Base-by-base conservation (phyloP, 1,140 invertebrate genomes). In the Fopius arisanus region DNA sequence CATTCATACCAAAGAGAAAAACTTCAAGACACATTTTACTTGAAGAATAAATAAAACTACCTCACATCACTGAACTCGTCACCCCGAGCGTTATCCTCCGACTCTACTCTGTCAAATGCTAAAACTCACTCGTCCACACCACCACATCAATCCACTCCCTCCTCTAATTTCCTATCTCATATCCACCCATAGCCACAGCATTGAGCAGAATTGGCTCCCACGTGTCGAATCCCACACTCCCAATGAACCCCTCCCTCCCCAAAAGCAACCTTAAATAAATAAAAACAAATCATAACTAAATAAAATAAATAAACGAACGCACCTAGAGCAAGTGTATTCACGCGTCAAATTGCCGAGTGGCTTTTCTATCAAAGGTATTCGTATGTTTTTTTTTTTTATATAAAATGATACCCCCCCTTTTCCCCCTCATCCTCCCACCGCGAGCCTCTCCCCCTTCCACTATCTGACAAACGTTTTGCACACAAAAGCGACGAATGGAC, bases 171-270 rank as follows among this genome's bases (percentile, higher is more conserved):
- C 54, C 54, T 59, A 59, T 59, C 54, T 59, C 23, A 59, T 59
- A 28, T 59, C 54, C 54, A 59, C 19, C 23, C 54, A 23, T 2
- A 59, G 43, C 43, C 43, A 14, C n/a, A 48, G 16, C 43, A 59
- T 23, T 28, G 54, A 59, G 3, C 54, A 59, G 54, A 59, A 59
- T 59, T 12, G 19, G 23, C 19, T 59, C 54, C 23, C 54, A 59
- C 54, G 54, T 59, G 54, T 59, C 23, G 19, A 26, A 59, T 59
- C 54, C 54, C 54, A 59, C 54, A 59, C 23, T 48, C 43, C 16
- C 3, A 37, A 37, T 37, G 33, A 12, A 37, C 33, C 33, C 7
- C 9, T 12, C 9, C 33, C 33, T 37, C 33, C 2, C 33, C 33
- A 37, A n/a, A n/a, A n/a, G n/a, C n/a, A n/a, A n/a, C n/a, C n/a